These are phyloP conservation scores for Galbula dea DNA, from an alignment of 2,113 vertebrate species.

Conservation along the genomic window DNA sequence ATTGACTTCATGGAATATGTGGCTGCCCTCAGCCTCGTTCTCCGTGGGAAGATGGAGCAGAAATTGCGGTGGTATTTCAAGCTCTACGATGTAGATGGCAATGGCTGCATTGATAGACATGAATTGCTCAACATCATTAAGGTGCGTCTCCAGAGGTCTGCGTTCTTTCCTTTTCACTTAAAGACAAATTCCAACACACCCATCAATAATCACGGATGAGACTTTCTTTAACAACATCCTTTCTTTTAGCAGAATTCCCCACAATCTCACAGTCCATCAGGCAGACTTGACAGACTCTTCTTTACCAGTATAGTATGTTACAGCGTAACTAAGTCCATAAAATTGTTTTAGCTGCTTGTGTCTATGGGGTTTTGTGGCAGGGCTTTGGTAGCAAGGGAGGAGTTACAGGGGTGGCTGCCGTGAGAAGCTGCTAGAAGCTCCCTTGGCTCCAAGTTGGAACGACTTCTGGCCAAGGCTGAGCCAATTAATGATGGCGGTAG, in stretches of 20 bases:
- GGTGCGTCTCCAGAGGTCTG: slow-evolving; percentile 52
- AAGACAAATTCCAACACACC: neutral
- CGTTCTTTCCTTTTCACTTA: neutral
- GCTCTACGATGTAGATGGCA: slow-evolving; percentile 90
- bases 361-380: too few relatives aligned
- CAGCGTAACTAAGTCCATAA: neutral
- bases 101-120: slow-evolving; percentile 88
- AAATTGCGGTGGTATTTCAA: slow-evolving; percentile 93
- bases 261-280: neutral
- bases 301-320: neutral
- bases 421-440: neutral
- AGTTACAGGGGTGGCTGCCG: neutral
- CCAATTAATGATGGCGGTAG: neutral
- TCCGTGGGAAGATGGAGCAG: slow-evolving; percentile 92
- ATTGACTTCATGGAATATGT: slow-evolving; percentile 94
- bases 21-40: slow-evolving; percentile 88
- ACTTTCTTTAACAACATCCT: neutral
- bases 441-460: neutral
- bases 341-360: neutral
- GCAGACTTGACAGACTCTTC: neutral
- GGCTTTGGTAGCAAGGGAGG: neutral
- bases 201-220: neutral
- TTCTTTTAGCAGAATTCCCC: neutral
- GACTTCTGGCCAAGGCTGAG: neutral
- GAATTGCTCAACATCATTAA: slow-evolving; percentile 91